phyloP scores from a whole-genome alignment of 1,140 invertebrate genomes.

The Drosophila sechellia region DNA sequence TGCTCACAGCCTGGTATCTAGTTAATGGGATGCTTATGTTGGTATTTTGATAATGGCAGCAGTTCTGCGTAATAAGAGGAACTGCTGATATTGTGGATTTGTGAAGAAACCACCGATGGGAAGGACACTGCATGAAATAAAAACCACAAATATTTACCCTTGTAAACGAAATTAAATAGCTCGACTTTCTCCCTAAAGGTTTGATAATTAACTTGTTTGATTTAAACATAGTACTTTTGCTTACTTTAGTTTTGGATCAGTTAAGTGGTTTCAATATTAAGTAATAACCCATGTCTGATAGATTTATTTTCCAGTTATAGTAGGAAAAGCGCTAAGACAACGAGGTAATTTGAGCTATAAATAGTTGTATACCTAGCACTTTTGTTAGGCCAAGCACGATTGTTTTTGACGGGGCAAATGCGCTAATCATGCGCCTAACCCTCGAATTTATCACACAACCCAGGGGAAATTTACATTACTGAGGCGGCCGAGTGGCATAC shows the following conservation, averaged over 20 bases:
- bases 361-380: too few species aligned
- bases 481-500: not conserved
- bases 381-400: conserved; percentile 15
- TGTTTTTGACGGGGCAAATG: conserved; percentile 14
- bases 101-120: not conserved
- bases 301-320: too few species aligned
- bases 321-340: too few species aligned
- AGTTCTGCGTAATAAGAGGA: not conserved
- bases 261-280: too few species aligned
- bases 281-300: too few species aligned
- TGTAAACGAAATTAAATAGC: too few species aligned
- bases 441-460: conserved; percentile 44
- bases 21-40: conserved; percentile 56
- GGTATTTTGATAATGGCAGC: conserved; percentile 40
- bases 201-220: too few species aligned
- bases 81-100: conserved; percentile 47
- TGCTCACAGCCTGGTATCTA: conserved; percentile 21
- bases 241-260: too few species aligned
- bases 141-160: too few species aligned
- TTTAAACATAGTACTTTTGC: too few species aligned
- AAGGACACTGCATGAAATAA: not conserved
- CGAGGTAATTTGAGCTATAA: too few species aligned
- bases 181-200: too few species aligned
- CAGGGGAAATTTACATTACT: conserved; percentile 42
- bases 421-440: conserved; percentile 56